Conservation (phyloP, 2,888 invertebrate species). For the Protodeltote pygarga region DNA sequence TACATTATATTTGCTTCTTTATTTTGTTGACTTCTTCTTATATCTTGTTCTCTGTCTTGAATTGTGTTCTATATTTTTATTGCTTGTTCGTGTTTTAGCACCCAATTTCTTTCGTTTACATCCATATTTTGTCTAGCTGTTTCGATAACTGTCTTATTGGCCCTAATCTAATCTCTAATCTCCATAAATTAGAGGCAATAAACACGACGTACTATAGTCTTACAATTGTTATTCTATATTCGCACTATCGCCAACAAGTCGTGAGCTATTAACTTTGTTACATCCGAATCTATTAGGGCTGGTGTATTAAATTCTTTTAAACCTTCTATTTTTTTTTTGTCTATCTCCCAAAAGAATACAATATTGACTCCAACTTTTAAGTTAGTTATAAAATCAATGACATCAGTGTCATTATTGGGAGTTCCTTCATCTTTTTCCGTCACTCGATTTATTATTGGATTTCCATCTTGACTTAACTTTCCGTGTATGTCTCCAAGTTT, state of each 20-base stretch:
- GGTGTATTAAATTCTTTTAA: conserved; percentile 7
- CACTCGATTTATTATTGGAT: too few species aligned
- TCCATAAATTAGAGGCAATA: conserved; percentile 73
- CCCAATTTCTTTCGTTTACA: conserved; percentile 32
- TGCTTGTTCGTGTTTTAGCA: conserved; percentile 37
- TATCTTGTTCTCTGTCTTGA: too few species aligned
- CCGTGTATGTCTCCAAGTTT: conserved; percentile 4
- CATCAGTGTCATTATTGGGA: not conserved
- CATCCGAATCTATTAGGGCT: conserved; percentile 45
- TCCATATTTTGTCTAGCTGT: conserved; percentile 39
- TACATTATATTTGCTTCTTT: too few species aligned
- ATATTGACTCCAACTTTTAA: not conserved
- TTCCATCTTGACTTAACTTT: too few species aligned
- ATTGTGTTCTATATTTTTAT: conserved; percentile 36
- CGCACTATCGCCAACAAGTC: conserved; percentile 70
- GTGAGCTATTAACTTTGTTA: conserved; percentile 75
- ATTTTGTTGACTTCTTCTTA: too few species aligned
- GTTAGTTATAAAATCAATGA: not conserved
- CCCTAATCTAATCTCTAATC: conserved; percentile 57
- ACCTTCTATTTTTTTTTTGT: not conserved
- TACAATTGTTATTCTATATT: conserved; percentile 65
- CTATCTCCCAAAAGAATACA: not conserved
- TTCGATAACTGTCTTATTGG: conserved; percentile 44
- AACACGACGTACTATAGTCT: conserved; percentile 63
- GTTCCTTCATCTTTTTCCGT: not conserved